phyloP scores from a whole-genome alignment of 2,113 vertebrate genomes.

The Arothron firmamentum region DNA sequence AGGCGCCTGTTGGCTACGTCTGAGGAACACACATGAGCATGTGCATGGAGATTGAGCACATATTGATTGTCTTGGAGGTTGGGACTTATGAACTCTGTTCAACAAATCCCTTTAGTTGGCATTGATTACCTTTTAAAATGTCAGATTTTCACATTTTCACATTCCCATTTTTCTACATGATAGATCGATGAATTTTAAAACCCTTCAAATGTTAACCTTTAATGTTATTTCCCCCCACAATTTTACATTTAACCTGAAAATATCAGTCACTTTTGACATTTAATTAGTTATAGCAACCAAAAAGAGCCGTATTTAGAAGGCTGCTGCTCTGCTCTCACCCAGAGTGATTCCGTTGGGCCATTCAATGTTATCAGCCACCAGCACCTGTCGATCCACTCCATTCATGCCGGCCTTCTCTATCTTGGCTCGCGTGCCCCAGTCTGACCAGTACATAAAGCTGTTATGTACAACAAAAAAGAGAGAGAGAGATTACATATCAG shows the following conservation, averaged over 20 bases:
- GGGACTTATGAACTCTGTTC: conserved; percentile 34
- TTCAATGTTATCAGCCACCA: conserved; percentile 89
- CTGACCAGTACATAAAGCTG: conserved; percentile 99
- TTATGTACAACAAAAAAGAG: conserved; percentile 14
- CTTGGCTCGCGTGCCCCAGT: conserved; percentile 92
- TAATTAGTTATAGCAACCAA: neutral
- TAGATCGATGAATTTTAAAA: conserved; percentile 25
- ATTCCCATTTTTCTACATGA: conserved; percentile 16
- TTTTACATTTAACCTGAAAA: conserved; percentile 10
- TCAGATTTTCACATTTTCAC: conserved; percentile 37
- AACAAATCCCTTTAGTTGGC: conserved; percentile 47
- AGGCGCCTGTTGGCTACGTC: conserved; percentile 90
- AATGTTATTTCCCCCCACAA: neutral
- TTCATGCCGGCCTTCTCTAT: conserved; percentile 98
- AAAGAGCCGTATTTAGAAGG: too few relatives aligned
- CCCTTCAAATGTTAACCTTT: conserved; percentile 22
- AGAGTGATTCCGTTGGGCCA: conserved; percentile 98
- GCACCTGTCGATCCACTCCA: conserved; percentile 83
- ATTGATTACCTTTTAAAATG: conserved; percentile 54
- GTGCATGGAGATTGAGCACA: conserved; percentile 21
- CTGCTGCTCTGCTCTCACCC: conserved; percentile 68
- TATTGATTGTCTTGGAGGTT: conserved; percentile 42
- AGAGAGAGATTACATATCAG: neutral
- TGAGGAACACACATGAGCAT: conserved; percentile 56
- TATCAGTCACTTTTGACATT: conserved; percentile 20